Conservation (phyloP, 92 coral and sea anemone species). For the Parazoanthus atlanticus region DNA sequence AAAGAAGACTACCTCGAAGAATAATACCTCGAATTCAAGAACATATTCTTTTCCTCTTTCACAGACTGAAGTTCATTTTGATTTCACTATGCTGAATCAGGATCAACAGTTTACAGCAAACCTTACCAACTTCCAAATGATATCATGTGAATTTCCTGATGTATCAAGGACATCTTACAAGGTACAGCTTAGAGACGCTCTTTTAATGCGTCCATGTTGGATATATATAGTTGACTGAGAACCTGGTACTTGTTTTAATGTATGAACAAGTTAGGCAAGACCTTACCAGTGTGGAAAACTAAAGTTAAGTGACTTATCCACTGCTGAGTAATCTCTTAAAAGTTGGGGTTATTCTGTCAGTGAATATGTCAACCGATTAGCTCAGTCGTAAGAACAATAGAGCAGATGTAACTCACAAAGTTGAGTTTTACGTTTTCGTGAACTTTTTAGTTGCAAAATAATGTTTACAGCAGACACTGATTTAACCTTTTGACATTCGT, state of each 20-base stretch:
- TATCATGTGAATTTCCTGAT: constrained; percentile 83
- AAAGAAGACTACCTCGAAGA: neutral
- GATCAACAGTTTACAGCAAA: constrained; percentile 70
- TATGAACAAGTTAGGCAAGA: too few relatives aligned
- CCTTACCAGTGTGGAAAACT: too few relatives aligned
- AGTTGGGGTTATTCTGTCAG: too few relatives aligned
- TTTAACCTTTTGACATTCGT: too few relatives aligned
- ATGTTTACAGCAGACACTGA: too few relatives aligned
- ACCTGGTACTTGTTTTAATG: neutral
- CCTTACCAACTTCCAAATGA: constrained; percentile 76
- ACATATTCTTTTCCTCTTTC: neutral
- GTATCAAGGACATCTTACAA: constrained; percentile 66
- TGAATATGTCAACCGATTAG: too few relatives aligned
- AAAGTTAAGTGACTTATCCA: too few relatives aligned
- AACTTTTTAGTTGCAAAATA: too few relatives aligned
- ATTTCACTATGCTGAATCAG: constrained; percentile 67
- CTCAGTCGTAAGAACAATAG: too few relatives aligned
- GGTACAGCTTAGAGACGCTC: constrained; percentile 40
- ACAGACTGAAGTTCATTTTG: constrained; percentile 85
- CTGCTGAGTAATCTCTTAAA: too few relatives aligned
- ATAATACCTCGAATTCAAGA: neutral
- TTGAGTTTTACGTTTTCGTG: too few relatives aligned
- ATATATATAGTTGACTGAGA: neutral
- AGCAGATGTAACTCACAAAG: too few relatives aligned
- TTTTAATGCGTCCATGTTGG: neutral